Conservation (phyloP, 2,888 invertebrate species). For the Noctua fimbriata region DNA sequence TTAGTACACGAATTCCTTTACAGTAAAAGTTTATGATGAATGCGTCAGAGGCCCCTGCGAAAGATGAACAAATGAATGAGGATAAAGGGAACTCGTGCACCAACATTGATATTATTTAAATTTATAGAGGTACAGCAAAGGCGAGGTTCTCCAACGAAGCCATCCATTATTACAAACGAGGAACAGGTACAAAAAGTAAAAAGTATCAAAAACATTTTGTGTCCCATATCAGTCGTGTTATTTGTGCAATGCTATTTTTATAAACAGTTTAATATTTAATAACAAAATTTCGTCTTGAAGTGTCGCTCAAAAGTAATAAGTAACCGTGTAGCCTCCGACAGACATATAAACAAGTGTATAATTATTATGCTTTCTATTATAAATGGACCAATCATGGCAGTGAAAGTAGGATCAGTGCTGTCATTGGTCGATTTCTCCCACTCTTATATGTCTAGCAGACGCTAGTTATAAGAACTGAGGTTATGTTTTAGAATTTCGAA, state of each 20-base stretch:
- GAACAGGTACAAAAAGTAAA: constrained; percentile 86
- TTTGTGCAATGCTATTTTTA: constrained; percentile 88
- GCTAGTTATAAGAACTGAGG: constrained; percentile 85
- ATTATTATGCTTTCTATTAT: constrained; percentile 83
- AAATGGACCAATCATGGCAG: constrained; percentile 90
- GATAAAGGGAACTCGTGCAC: constrained; percentile 79
- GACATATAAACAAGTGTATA: constrained; percentile 90
- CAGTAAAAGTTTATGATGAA: constrained; percentile 50
- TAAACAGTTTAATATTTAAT: constrained; percentile 80
- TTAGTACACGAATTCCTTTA: constrained; percentile 81
- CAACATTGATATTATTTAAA: constrained; percentile 70
- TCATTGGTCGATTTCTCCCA: constrained; percentile 89
- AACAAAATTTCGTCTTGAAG: constrained; percentile 88
- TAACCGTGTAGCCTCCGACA: constrained; percentile 89
- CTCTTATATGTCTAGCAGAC: constrained; percentile 88
- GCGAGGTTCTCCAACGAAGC: constrained; percentile 82
- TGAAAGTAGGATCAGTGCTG: constrained; percentile 86
- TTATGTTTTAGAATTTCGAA: constrained; percentile 82
- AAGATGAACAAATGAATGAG: constrained; percentile 62
- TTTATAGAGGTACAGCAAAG: constrained; percentile 80
- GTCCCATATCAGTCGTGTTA: constrained; percentile 89
- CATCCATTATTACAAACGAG: constrained; percentile 82
- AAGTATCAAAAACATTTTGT: constrained; percentile 90
- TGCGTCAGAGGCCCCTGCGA: constrained; percentile 57
- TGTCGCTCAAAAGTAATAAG: constrained; percentile 89